phyloP scores from a whole-genome alignment of 2,797 vertebrate genomes.

The Acrocephalus scirpaceus region DNA sequence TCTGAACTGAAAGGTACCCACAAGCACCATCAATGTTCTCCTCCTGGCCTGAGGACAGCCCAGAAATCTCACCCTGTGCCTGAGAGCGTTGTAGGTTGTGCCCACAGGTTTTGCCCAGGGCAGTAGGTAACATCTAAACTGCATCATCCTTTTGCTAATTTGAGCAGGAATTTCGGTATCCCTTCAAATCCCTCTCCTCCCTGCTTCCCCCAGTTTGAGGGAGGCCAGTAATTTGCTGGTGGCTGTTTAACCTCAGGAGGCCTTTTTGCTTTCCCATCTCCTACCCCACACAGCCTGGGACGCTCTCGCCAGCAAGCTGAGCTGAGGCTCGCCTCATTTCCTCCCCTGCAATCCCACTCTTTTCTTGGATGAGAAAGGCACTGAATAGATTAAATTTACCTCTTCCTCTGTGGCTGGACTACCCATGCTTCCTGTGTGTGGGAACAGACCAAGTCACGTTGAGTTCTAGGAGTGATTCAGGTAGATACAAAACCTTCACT shows the following conservation, averaged over 20 bases:
- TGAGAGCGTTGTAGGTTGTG: accelerated
- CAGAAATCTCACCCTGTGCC: not conserved
- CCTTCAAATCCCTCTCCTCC: not conserved
- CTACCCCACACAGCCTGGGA: constrained; percentile 26
- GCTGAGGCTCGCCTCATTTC: constrained; percentile 4
- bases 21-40: not conserved
- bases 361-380: not conserved
- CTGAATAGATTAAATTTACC: not conserved
- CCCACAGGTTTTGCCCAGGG: not conserved
- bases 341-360: constrained; percentile 29
- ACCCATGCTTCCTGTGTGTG: not conserved
- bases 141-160: not conserved
- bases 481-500: not conserved
- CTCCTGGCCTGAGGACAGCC: not conserved
- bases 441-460: not conserved
- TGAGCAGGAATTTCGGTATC: not conserved
- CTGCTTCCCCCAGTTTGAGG: not conserved
- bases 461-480: not conserved
- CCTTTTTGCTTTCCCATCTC: constrained; percentile 10
- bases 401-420: constrained; percentile 12
- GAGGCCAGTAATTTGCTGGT: constrained; percentile 36
- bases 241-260: constrained; percentile 30
- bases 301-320: not conserved
- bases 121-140: not conserved
- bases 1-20: not conserved